Percentiles rank a stretch among this genome's conserved stretches.
These are phyloP conservation scores for Diachasmimorpha longicaudata DNA, from an alignment of 1,140 invertebrate species.

Conservation along the genomic window DNA sequence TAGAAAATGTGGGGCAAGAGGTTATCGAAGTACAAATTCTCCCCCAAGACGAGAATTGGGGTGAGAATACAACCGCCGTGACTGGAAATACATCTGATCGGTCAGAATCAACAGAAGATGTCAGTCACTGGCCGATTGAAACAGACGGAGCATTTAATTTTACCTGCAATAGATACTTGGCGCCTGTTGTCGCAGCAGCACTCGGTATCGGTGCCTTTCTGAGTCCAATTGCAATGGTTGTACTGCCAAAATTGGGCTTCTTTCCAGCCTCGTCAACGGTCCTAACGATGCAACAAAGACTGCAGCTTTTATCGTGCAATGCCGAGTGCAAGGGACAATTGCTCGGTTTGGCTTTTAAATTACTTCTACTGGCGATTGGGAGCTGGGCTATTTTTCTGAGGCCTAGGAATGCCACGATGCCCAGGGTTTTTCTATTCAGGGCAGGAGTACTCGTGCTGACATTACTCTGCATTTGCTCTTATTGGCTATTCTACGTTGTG, in stretches of 20 bases:
- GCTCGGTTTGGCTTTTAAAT: slow-evolving; percentile 89
- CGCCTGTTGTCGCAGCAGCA: slow-evolving; percentile 76
- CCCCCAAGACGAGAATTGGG: slow-evolving; percentile 97
- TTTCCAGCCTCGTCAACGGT: slow-evolving; percentile 67
- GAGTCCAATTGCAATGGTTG: slow-evolving; percentile 92
- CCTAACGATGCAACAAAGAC: slow-evolving; percentile 66
- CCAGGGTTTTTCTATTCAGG: slow-evolving; percentile 90
- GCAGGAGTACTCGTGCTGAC: slow-evolving; percentile 86
- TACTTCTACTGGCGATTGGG: slow-evolving; percentile 88
- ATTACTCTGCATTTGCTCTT: slow-evolving; percentile 92
- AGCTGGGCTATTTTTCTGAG: slow-evolving; percentile 89
- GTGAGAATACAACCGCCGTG: slow-evolving; percentile 95
- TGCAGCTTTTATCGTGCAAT: slow-evolving; percentile 72
- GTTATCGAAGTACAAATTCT: slow-evolving; percentile 92
- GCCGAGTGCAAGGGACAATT: slow-evolving; percentile 90
- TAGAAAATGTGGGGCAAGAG: slow-evolving; percentile 73
- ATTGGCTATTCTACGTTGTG: slow-evolving; percentile 97
- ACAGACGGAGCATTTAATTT: slow-evolving; percentile 75
- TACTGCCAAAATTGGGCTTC: slow-evolving; percentile 88
- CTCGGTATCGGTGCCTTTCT: slow-evolving; percentile 84
- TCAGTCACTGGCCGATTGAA: slow-evolving; percentile 79
- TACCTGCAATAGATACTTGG: slow-evolving; percentile 80
- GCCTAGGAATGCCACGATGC: slow-evolving; percentile 83
- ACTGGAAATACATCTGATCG: slow-evolving; percentile 96
- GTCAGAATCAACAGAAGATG: slow-evolving; percentile 91